Base-by-base conservation (phyloP, 1,140 invertebrate species). In the Drosophila ironensis region DNA sequence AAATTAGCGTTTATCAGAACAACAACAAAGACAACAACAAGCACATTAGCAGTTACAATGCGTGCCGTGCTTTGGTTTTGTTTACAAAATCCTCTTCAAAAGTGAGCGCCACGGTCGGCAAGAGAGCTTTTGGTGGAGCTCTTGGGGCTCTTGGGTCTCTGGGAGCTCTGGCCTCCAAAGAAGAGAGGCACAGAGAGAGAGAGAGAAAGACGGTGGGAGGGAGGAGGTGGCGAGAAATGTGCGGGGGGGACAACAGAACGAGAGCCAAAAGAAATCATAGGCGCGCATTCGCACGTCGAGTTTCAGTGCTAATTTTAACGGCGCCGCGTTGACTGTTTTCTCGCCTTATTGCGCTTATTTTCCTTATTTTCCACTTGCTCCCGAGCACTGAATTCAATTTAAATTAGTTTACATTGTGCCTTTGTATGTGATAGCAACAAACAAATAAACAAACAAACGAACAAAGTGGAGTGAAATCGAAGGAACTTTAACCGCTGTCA, bases 251-350 rank as follows among this genome's bases (percentile, higher is more conserved):
- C n/a, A n/a, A n/a, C n/a, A 22, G 56, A 61, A 25, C 14, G 30
- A 48, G 42, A 8, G 12, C 11, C 12, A 19, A 57, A 60, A 59
- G 72, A 84, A 82, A 84, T 70, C 77, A 70, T 84, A 84, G 70
- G 78, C 72, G 60, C 61, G 59, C 69, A 81, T 59, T 84, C 63
- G 69, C 42, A 68, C 56, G 66, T 44, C 68, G 68, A 57, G 68
- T 57, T 76, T 76, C 70, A 84, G 80, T 84, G 78, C 78, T 82
- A 78, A 84, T 86, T 86, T 84, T 86, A 82, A 67, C 80, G 80
- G 70, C 74, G 73, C 64, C 73, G 69, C 74, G 77, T 82, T 68
- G 69, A 84, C 74, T 72, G 70, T 84, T 84, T 84, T 8, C 14
- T 16, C 41, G 66, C 50, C 52, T 70, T 68, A 56, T 72, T 86